A percentile compares a stretch with the other conserved stretches of the same genome.
Evolutionary conservation across 2,797 vertebrate genomes (phyloP).

Genomic region (Thripadectes ignobilis): DNA sequence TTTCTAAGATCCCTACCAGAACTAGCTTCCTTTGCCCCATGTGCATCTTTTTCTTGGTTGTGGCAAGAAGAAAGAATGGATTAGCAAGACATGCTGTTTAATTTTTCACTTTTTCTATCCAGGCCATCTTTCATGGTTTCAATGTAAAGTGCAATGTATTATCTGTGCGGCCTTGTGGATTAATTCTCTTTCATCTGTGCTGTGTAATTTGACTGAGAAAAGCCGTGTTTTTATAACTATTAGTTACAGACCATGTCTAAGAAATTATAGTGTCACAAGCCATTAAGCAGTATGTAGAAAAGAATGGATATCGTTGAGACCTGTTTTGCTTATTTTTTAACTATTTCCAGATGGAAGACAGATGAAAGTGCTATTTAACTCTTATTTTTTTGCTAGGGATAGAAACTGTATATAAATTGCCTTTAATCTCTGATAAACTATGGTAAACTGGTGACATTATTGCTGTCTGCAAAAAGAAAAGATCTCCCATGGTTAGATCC

Average conservation of each 20-base stretch:
- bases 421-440: background rate
- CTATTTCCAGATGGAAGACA: background rate
- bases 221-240: background rate
- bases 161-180: background rate
- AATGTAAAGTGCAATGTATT: background rate
- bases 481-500: background rate
- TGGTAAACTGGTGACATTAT: background rate
- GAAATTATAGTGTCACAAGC: conserved; percentile 10
- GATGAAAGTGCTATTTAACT: background rate
- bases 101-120: background rate
- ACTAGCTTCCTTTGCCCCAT: background rate
- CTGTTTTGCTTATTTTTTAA: background rate
- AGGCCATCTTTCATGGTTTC: background rate
- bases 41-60: background rate
- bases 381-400: background rate
- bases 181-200: conserved; percentile 14
- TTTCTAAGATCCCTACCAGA: background rate
- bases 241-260: background rate
- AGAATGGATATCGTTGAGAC: background rate
- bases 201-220: conserved; percentile 24
- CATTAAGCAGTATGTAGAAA: background rate
- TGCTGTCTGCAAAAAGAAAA: background rate
- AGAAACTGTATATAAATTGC: background rate
- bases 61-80: background rate
- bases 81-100: background rate